phyloP scores from a whole-genome alignment of 2,888 invertebrate species.

The Crematogaster levior region DNA sequence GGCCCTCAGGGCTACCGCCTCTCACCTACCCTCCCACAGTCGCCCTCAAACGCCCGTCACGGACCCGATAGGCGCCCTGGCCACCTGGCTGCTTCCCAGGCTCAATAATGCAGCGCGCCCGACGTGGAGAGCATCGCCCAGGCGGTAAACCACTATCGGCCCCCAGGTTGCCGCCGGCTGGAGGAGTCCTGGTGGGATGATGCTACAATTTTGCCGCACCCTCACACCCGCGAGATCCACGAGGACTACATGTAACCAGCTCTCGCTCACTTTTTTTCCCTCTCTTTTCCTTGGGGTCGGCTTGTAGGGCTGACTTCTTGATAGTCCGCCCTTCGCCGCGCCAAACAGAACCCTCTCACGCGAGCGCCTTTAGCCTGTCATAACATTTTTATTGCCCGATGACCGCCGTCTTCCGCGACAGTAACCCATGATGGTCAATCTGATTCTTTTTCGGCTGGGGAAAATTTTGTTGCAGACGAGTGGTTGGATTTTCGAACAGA shows the following conservation, averaged over 20 bases:
- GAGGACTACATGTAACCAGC: conserved; percentile 3
- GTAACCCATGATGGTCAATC: conserved; percentile 15
- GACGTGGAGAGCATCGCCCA: conserved; percentile 76
- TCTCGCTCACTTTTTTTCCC: background rate
- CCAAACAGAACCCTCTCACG: conserved; percentile 48
- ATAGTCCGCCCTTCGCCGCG: conserved; percentile 47
- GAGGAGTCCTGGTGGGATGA: conserved; percentile 64
- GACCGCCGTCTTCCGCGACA: conserved; percentile 42
- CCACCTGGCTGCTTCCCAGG: conserved; percentile 84
- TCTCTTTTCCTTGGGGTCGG: conserved; percentile 20
- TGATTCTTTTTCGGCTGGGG: background rate
- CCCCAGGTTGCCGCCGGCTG: background rate
- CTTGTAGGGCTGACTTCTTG: conserved; percentile 61
- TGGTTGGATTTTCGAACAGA: background rate
- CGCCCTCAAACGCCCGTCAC: conserved; percentile 68
- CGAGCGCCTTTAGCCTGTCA: conserved; percentile 69
- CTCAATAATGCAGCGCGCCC: conserved; percentile 83
- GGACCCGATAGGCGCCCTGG: conserved; percentile 77
- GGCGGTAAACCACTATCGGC: conserved; percentile 69
- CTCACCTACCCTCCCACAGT: conserved; percentile 68
- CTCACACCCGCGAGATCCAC: conserved; percentile 52
- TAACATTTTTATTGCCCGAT: conserved; percentile 71
- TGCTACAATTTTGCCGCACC: conserved; percentile 65
- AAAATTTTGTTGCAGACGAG: background rate
- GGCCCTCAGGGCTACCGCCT: conserved; percentile 59